These are phyloP conservation scores for Betta splendens DNA, from an alignment of 2,797 vertebrate species.

Conservation along the genomic window DNA sequence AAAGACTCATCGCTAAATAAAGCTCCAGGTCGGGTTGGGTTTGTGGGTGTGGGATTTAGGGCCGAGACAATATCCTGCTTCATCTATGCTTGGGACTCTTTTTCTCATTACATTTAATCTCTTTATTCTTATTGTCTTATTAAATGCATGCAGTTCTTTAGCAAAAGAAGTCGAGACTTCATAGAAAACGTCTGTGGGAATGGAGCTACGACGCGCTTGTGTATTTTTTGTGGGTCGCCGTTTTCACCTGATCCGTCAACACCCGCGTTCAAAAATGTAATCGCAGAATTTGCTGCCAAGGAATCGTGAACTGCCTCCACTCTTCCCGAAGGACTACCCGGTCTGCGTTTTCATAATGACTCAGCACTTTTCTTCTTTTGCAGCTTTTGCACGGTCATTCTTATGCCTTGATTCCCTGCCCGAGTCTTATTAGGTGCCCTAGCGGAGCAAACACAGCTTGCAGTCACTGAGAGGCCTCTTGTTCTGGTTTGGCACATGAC, in stretches of 20 bases:
- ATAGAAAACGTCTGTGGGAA: neutral
- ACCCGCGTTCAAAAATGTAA: neutral
- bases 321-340: neutral
- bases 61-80: no score
- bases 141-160: no score
- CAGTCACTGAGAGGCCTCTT: constrained; percentile 10
- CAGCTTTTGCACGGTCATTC: neutral
- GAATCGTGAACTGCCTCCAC: neutral
- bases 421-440: neutral
- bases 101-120: no score
- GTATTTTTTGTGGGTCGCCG: neutral
- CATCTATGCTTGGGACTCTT: no score
- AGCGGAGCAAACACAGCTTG: neutral
- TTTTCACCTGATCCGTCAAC: neutral
- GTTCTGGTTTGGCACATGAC: constrained; percentile 7
- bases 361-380: constrained; percentile 6
- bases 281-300: neutral
- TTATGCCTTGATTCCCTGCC: neutral
- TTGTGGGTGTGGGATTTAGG: no score
- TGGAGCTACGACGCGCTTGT: neutral
- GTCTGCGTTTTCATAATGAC: constrained; percentile 39
- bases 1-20: no score
- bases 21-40: no score
- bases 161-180: no score
- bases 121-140: no score